Evolutionary conservation across 2,797 vertebrate species (phyloP).

Genomic region (Enteromius trimaculatus): DNA sequence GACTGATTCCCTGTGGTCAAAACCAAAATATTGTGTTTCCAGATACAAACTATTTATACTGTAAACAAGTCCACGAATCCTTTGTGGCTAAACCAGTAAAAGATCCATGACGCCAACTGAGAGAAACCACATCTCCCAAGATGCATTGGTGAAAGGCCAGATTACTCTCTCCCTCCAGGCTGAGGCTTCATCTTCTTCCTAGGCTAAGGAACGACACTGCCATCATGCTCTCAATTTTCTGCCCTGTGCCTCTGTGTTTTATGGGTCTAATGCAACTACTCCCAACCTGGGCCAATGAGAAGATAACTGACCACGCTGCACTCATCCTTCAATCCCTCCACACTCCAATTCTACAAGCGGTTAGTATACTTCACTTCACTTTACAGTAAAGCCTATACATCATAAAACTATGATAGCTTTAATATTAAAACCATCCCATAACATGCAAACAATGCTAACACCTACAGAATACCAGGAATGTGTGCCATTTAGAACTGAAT

Average conservation of each 20-base stretch:
- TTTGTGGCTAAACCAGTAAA: slow-evolving; percentile 28
- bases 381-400: not conserved
- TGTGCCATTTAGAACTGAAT: not conserved
- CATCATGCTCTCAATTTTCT: slow-evolving; percentile 86
- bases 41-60: slow-evolving; percentile 60
- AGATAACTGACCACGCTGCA: slow-evolving; percentile 35
- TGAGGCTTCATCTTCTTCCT: slow-evolving; percentile 77
- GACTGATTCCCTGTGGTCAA: slow-evolving; percentile 55
- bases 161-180: slow-evolving; percentile 68
- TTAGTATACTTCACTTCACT: not conserved
- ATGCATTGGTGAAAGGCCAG: slow-evolving; percentile 45
- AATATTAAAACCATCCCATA: not conserved
- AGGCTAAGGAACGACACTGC: slow-evolving; percentile 78
- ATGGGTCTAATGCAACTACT: slow-evolving; percentile 66
- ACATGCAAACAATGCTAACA: slow-evolving; percentile 7
- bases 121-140: slow-evolving; percentile 63
- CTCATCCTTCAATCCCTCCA: slow-evolving; percentile 15
- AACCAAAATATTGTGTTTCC: slow-evolving; percentile 54
- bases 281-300: slow-evolving; percentile 60
- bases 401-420: not conserved
- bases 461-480: not conserved
- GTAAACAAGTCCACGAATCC: slow-evolving; percentile 53
- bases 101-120: slow-evolving; percentile 44
- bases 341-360: not conserved
- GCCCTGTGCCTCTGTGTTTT: slow-evolving; percentile 82